Conservation (phyloP, 2,113 vertebrate genomes). For the Nerophis ophidion region DNA sequence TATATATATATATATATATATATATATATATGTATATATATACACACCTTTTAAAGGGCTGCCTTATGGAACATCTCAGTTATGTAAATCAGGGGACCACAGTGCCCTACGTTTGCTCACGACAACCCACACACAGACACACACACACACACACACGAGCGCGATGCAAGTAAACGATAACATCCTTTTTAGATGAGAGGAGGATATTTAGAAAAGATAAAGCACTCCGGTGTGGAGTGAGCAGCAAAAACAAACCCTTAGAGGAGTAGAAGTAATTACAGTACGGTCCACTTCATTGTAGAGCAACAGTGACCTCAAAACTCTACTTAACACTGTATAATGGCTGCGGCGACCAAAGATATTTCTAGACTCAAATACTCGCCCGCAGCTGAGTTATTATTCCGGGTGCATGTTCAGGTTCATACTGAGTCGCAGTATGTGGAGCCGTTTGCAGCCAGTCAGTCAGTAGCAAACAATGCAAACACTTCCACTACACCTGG, state of each 20-base stretch:
- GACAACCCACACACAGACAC: not conserved
- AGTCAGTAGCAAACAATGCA: slow-evolving; percentile 11
- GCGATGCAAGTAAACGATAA: slow-evolving; percentile 10
- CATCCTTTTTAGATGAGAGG: slow-evolving; percentile 14
- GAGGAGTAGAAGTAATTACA: slow-evolving; percentile 1
- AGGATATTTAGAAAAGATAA: slow-evolving; percentile 21
- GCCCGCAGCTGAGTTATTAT: not conserved
- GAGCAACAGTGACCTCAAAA: slow-evolving; percentile 11
- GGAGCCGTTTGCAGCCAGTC: slow-evolving; percentile 16
- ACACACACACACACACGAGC: slow-evolving; percentile 16
- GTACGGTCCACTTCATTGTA: slow-evolving; percentile 9
- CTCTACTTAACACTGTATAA: slow-evolving; percentile 13
- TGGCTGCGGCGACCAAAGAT: not conserved
- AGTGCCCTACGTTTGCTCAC: too few species aligned
- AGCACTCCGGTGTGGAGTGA: not conserved
- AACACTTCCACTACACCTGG: slow-evolving; percentile 19
- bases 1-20: too few species aligned
- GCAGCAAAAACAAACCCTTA: not conserved
- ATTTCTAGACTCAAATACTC: slow-evolving; percentile 23
- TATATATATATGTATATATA: too few species aligned
- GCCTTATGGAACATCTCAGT: too few species aligned
- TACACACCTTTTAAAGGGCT: too few species aligned
- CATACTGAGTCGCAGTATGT: not conserved
- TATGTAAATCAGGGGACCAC: too few species aligned
- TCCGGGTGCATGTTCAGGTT: slow-evolving; percentile 1